Evolutionary conservation across 2,113 vertebrate genomes (phyloP).

Genomic region (Vombatus ursinus): DNA sequence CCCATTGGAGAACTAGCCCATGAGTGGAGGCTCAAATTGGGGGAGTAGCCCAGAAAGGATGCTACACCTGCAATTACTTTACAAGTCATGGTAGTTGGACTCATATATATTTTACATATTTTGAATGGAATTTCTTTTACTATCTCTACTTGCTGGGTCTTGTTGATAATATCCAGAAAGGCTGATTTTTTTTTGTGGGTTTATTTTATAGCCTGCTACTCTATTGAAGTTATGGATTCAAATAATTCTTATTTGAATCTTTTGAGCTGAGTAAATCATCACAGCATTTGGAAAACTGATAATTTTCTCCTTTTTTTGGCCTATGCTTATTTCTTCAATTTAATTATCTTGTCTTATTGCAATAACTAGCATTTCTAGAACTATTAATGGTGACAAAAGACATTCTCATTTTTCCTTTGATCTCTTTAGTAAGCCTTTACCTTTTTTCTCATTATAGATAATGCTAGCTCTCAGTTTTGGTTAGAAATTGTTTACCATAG

Average conservation of each 20-base stretch:
- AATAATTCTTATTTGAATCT: not conserved
- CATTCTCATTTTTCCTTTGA: not conserved
- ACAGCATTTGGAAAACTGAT: not conserved
- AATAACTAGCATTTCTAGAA: not conserved
- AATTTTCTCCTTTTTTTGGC: not conserved
- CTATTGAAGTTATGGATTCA: not conserved
- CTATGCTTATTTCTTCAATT: not conserved
- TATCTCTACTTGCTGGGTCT: not conserved
- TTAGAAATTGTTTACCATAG: not conserved
- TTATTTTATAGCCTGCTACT: not conserved
- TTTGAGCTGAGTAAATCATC: not conserved
- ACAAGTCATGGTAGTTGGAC: not conserved
- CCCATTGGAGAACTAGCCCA: too few relatives aligned
- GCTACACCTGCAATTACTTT: not conserved
- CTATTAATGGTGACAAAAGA: not conserved
- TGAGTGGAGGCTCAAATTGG: too few relatives aligned
- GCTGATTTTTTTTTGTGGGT: not conserved
- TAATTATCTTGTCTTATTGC: not conserved
- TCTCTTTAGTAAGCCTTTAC: not conserved
- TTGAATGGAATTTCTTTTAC: not conserved
- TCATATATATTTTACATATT: not conserved
- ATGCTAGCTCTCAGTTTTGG: not conserved
- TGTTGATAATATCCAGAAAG: not conserved
- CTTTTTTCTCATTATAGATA: not conserved
- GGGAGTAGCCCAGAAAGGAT: too few relatives aligned